Conservation (phyloP, 2,797 vertebrate genomes). For the Chloroceryle inda region DNA sequence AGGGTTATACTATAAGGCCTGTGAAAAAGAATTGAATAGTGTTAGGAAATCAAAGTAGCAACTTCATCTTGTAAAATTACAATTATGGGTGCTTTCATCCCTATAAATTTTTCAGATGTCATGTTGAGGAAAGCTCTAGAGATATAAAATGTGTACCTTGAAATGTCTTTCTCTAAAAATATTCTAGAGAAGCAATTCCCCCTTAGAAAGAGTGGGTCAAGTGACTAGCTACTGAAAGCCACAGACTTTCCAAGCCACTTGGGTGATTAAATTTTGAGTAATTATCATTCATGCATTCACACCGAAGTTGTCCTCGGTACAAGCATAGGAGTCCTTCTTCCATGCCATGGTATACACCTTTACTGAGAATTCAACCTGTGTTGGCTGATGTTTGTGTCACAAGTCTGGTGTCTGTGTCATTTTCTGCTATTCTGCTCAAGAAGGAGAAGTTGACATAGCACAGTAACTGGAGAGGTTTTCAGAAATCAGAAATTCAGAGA, state of each 20-base stretch:
- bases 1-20: not conserved
- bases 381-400: not conserved
- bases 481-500: not conserved
- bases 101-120: not conserved
- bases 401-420: not conserved
- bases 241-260: not conserved
- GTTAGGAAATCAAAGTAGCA: slow-evolving; percentile 20
- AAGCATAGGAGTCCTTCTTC: not conserved
- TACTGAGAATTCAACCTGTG: not conserved
- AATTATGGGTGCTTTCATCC: not conserved
- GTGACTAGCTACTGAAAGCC: not conserved
- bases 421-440: not conserved
- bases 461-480: not conserved
- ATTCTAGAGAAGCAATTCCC: not conserved
- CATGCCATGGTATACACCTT: accelerated
- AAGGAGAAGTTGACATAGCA: not conserved
- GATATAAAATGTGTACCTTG: not conserved
- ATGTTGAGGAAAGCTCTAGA: not conserved
- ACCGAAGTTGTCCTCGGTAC: not conserved
- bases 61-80: not conserved
- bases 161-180: not conserved
- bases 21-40: not conserved
- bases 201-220: not conserved
- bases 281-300: not conserved
- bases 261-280: not conserved